These are phyloP conservation scores for Balaeniceps rex DNA, from an alignment of 2,113 vertebrate species.

Conservation along the genomic window DNA sequence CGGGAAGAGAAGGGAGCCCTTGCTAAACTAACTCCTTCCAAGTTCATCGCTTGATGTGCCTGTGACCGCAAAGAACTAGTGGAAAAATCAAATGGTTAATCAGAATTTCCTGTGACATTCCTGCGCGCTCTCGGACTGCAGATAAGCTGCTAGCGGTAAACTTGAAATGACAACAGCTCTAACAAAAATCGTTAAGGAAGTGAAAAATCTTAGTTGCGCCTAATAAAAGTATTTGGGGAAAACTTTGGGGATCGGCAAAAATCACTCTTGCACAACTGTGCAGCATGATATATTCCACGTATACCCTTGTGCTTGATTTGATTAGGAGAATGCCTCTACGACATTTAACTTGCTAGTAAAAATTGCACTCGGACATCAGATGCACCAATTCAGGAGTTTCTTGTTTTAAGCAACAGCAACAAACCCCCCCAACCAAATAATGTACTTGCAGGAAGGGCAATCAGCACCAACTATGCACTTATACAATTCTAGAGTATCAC, in stretches of 20 bases:
- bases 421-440: not conserved
- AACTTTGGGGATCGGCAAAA: not conserved
- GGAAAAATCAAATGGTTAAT: accelerated
- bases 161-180: not conserved
- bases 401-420: not conserved
- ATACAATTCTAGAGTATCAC: not conserved
- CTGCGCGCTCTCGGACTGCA: accelerated
- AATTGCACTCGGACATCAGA: not conserved
- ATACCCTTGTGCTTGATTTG: not conserved
- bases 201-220: not conserved
- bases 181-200: accelerated
- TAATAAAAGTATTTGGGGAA: not conserved
- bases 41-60: accelerated
- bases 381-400: not conserved
- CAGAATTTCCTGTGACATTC: too few relatives aligned
- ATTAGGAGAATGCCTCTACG: not conserved
- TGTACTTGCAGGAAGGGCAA: not conserved
- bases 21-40: accelerated
- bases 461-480: not conserved
- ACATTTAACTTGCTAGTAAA: not conserved
- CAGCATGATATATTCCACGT: accelerated
- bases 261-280: too few relatives aligned
- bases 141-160: not conserved
- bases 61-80: accelerated
- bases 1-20: too few relatives aligned